Evolutionary conservation across 1,140 invertebrate genomes (phyloP).

Genomic region (Maniola jurtina): DNA sequence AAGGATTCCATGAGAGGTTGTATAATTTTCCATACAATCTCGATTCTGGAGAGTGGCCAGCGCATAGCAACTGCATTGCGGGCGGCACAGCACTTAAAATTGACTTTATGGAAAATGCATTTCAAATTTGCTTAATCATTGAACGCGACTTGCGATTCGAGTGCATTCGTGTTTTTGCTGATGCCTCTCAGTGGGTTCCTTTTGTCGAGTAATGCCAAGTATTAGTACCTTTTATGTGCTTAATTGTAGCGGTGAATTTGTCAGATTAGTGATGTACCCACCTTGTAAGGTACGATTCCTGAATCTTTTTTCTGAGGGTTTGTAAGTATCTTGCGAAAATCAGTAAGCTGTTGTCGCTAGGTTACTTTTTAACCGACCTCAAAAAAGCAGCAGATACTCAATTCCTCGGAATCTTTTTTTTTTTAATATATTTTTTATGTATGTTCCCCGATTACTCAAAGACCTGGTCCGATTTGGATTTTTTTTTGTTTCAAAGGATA

Average conservation of each 20-base stretch:
- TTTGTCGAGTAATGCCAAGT: not conserved
- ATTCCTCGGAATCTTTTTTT: too few relatives aligned
- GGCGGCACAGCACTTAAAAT: slow-evolving; percentile 35
- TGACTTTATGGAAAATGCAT: slow-evolving; percentile 42
- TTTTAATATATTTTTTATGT: too few relatives aligned
- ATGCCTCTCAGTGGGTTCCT: not conserved
- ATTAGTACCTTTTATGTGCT: not conserved
- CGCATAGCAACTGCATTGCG: slow-evolving; percentile 63
- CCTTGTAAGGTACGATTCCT: not conserved
- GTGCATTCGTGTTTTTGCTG: slow-evolving; percentile 4
- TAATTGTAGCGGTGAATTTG: not conserved
- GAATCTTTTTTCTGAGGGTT: too few relatives aligned
- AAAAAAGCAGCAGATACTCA: too few relatives aligned
- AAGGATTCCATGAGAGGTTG: slow-evolving; percentile 54
- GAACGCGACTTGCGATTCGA: slow-evolving; percentile 11
- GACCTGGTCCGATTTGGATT: too few relatives aligned
- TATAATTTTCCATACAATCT: slow-evolving; percentile 73
- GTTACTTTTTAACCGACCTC: too few relatives aligned
- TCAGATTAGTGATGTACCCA: not conserved
- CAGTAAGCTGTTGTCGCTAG: too few relatives aligned
- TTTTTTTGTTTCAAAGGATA: too few relatives aligned
- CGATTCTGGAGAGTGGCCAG: slow-evolving; percentile 66
- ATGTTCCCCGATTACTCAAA: too few relatives aligned
- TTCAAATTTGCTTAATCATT: slow-evolving; percentile 29
- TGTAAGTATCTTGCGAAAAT: too few relatives aligned